Evolutionary conservation across 2,113 vertebrate genomes (phyloP), one percentile per base, ranked within the genome.

Genomic region (Aegotheles bennettii): DNA sequence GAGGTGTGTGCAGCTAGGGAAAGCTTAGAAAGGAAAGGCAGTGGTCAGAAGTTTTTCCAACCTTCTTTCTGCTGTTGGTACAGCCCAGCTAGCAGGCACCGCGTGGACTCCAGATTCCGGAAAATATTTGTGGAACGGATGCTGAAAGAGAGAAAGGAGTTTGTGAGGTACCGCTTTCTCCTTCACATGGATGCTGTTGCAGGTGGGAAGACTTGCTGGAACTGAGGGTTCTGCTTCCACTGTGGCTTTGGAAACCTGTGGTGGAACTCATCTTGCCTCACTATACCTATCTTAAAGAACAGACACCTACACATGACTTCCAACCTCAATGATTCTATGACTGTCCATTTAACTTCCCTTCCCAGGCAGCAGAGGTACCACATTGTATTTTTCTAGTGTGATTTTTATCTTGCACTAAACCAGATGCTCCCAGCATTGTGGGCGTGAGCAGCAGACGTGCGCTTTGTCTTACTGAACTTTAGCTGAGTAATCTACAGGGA

Each of bases 81-180:
- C 88, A 99, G 97, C 35, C 99, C 99, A 63, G 99, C 99, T 81
- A 99, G 96, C 92, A 99, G 97, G 92, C 99, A 99, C 42, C 98
- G 98, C 45, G 99, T 98, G 36, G 99, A 99, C 94, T 99, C 99
- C 96, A 99, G 98, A 87, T 99, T 99, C 95, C 99, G 98, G 80
- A 97, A 95, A 73, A 99, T 99, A 92, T 99, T 99, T 93, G 98
- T 99, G 87, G 99, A 99, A 73, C 99, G 99, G 82, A 99, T 90
- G 40, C 99, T 99, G 96, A 90, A 97, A 96, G 43, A 96, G 43
- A 96, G 89, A 96, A 90, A 57, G 54, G 26, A 93, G 83, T 91
- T 68, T 10, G 42, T 95, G 82, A 97, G 67, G 94, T 5, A 78
- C 87, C 48, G 33, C 40, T 31, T 81, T 64, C 71, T 90, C 48